A percentile compares a stretch with the other conserved stretches of the same genome.
These are phyloP conservation scores for Redunca redunca DNA, from an alignment of 2,113 vertebrate species.

Conservation along the genomic window DNA sequence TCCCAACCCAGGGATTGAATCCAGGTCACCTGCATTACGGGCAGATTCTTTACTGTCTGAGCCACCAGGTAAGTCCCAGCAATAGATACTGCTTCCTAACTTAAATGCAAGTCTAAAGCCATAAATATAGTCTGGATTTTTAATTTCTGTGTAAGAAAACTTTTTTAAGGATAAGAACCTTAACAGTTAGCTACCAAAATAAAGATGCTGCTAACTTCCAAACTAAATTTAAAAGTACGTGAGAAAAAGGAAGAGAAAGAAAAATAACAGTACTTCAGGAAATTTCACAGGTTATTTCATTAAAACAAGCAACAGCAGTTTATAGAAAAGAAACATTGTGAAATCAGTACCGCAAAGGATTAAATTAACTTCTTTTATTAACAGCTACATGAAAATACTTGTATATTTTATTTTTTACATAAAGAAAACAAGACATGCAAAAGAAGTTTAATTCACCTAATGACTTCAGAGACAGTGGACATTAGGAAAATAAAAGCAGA, in stretches of 20 bases:
- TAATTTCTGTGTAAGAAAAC: not conserved
- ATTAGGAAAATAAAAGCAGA: not conserved
- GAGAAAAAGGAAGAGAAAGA: not conserved
- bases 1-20: not conserved
- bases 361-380: conserved; percentile 18
- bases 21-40: not conserved
- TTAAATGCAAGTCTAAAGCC: conserved; percentile 33
- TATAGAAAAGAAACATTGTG: conserved; percentile 39
- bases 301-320: conserved; percentile 37
- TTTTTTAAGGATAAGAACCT: conserved; percentile 48
- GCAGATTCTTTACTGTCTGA: not conserved
- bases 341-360: conserved; percentile 1
- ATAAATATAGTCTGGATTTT: conserved; percentile 46
- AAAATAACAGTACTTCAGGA: conserved; percentile 33
- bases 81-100: not conserved
- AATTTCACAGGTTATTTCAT: conserved; percentile 45
- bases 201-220: conserved; percentile 31
- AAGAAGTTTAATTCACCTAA: not conserved
- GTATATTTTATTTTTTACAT: not conserved
- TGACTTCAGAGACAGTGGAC: not conserved
- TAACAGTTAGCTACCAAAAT: conserved; percentile 19
- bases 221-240: conserved; percentile 59
- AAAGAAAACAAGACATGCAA: not conserved
- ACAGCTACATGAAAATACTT: not conserved
- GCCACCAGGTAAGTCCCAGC: not conserved